Percentiles rank a stretch among this genome's conserved stretches.
phyloP scores from a whole-genome alignment of 2,888 invertebrate genomes.

The Danaus chrysippus region DNA sequence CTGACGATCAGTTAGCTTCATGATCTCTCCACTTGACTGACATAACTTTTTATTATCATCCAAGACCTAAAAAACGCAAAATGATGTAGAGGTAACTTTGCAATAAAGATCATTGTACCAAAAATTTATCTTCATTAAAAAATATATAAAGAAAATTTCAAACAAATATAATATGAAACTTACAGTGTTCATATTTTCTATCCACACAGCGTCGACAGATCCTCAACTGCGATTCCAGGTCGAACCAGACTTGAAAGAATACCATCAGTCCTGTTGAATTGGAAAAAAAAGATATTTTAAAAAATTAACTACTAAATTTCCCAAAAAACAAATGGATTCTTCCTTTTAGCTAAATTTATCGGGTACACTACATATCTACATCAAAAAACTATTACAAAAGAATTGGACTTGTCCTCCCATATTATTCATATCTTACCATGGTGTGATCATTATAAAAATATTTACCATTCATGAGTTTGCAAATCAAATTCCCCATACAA shows the following conservation, averaged over 20 bases:
- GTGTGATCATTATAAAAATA: background rate
- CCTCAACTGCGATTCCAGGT: conserved; percentile 81
- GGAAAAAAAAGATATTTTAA: background rate
- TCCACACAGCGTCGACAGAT: conserved; percentile 94
- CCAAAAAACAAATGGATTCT: too few species aligned
- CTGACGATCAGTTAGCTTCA: conserved; percentile 88
- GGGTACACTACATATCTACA: too few species aligned
- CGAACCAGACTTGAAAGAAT: conserved; percentile 86
- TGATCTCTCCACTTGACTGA: conserved; percentile 93
- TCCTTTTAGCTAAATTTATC: too few species aligned
- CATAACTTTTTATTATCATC: conserved; percentile 96
- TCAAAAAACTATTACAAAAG: too few species aligned
- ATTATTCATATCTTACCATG: background rate
- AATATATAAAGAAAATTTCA: background rate
- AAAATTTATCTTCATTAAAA: background rate
- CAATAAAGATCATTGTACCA: background rate
- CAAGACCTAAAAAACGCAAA: conserved; percentile 70
- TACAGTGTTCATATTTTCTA: conserved; percentile 94
- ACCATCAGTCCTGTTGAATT: conserved; percentile 84
- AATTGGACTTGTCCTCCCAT: background rate
- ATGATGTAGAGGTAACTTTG: background rate
- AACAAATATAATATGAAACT: conserved; percentile 22
- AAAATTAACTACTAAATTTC: too few species aligned
- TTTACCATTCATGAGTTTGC: conserved; percentile 88
- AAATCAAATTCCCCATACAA: conserved; percentile 91